These are phyloP conservation scores for Xestia c-nigrum DNA, from an alignment of 2,888 invertebrate species.

Conservation along the genomic window DNA sequence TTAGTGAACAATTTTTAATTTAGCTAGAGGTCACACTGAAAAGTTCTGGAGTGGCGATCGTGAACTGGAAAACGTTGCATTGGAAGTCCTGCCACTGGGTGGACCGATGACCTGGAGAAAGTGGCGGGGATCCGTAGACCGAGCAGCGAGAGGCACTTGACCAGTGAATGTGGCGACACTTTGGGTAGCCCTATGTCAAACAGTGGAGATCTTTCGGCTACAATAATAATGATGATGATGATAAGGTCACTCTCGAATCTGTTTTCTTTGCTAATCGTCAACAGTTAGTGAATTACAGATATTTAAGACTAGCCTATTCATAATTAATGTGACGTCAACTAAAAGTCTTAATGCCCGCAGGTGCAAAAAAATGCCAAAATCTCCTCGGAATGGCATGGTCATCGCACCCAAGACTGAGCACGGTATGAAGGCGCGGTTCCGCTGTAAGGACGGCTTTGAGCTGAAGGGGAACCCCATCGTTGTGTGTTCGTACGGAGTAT, in stretches of 20 bases:
- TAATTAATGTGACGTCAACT: background rate
- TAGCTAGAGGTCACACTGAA: background rate
- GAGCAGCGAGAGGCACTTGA: no score
- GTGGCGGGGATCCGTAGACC: no score
- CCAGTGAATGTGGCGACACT: no score
- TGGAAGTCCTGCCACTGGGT: no score
- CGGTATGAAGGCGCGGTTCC: slow-evolving; percentile 98
- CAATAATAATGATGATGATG: no score
- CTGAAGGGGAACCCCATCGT: slow-evolving; percentile 95
- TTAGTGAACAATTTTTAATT: no score
- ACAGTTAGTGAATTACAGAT: background rate
- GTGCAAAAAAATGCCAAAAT: slow-evolving; percentile 95
- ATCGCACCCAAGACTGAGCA: slow-evolving; percentile 99
- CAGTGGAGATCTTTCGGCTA: no score
- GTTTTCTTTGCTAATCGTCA: background rate
- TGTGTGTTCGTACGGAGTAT: slow-evolving; percentile 98
- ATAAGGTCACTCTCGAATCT: background rate
- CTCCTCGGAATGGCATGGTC: slow-evolving; percentile 98
- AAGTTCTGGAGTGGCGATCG: no score
- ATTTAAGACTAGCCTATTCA: background rate
- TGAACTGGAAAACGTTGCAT: no score
- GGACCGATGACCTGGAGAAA: no score
- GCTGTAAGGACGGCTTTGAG: slow-evolving; percentile 97
- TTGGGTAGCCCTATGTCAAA: no score
- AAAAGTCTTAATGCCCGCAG: slow-evolving; percentile 83